Percentiles rank a stretch among this genome's conserved stretches.
Evolutionary conservation across 2,113 vertebrate species (phyloP).

Genomic region (Rhadina sibilatrix): DNA sequence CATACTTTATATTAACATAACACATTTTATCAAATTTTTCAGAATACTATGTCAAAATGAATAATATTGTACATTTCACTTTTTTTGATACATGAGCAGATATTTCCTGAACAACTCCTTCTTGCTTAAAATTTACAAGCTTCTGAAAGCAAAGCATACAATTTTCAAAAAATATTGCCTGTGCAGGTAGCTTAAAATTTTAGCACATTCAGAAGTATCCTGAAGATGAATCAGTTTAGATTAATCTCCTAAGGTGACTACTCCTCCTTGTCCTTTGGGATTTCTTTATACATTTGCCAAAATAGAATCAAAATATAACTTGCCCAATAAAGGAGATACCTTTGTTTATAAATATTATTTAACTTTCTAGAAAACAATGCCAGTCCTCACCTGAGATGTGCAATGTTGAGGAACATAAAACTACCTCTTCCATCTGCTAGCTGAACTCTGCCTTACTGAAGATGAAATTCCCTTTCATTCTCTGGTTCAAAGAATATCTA

Average conservation of each 20-base stretch:
- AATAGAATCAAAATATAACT: not conserved
- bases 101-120: not conserved
- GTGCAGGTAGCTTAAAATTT: not conserved
- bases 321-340: not conserved
- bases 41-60: not conserved
- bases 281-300: not conserved
- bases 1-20: not conserved
- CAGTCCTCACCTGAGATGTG: not conserved
- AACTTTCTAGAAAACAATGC: not conserved
- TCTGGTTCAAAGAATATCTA: not conserved
- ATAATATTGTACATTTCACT: not conserved
- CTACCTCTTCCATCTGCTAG: not conserved
- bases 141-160: not conserved
- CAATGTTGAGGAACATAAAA: fast-evolving
- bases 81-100: not conserved
- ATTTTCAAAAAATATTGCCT: not conserved
- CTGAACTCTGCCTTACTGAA: not conserved
- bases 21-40: not conserved
- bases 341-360: not conserved
- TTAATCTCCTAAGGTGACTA: not conserved
- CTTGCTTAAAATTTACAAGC: not conserved
- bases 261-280: not conserved
- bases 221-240: not conserved
- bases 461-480: not conserved
- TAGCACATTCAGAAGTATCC: not conserved